phyloP scores from a whole-genome alignment of 2,113 vertebrate genomes.

The Lasiurus borealis region DNA sequence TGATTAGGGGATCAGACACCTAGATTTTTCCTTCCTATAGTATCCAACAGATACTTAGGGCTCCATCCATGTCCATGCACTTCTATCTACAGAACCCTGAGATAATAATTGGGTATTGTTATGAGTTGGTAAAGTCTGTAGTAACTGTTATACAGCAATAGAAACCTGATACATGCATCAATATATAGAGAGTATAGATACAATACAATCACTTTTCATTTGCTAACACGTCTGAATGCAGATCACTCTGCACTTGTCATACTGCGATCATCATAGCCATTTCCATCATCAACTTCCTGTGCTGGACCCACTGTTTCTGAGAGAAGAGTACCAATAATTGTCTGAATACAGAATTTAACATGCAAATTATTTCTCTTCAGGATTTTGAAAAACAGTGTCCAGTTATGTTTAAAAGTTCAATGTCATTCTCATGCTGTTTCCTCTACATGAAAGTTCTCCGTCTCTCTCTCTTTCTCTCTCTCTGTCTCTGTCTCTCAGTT shows the following conservation, averaged over 20 bases:
- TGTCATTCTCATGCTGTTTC: neutral
- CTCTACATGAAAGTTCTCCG: neutral
- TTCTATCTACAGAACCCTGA: neutral
- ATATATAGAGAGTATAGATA: neutral
- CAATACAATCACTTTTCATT: neutral
- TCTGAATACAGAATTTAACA: neutral
- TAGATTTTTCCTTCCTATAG: neutral
- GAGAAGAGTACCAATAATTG: neutral
- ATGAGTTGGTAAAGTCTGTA: neutral
- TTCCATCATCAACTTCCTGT: neutral
- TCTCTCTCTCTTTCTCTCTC: too few species aligned
- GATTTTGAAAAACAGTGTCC: neutral
- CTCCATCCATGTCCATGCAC: rapidly evolving
- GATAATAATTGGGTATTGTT: neutral
- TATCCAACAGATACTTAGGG: neutral
- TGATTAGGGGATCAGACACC: neutral
- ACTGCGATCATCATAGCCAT: neutral
- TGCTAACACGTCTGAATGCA: neutral
- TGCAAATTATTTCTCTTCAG: neutral
- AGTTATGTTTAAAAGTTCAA: neutral
- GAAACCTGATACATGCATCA: neutral
- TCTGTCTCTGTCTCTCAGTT: neutral
- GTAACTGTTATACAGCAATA: neutral
- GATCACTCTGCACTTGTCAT: too few species aligned
- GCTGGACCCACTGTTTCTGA: neutral